Conservation (phyloP, 2,797 vertebrate genomes). For the Coluber constrictor region DNA sequence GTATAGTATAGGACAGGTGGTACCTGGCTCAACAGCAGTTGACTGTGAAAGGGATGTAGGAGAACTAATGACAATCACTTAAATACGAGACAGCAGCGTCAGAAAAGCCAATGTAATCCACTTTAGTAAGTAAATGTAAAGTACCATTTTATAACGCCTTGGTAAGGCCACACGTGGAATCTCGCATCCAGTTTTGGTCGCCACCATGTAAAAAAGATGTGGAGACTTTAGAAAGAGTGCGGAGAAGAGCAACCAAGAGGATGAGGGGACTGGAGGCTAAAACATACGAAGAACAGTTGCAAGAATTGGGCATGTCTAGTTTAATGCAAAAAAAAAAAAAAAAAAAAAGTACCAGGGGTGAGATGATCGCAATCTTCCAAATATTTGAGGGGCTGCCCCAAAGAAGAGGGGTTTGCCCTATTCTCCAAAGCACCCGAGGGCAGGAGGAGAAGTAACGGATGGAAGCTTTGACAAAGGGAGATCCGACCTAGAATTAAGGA, state of each 20-base stretch:
- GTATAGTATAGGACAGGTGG: neutral
- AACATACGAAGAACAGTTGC: neutral
- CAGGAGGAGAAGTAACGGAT: neutral
- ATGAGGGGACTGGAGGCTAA: neutral
- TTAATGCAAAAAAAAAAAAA: neutral
- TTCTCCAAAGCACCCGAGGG: neutral
- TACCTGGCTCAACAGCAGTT: neutral
- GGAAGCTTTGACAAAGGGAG: neutral
- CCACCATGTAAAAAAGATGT: neutral
- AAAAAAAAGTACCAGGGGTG: rapidly evolving
- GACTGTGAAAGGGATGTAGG: neutral
- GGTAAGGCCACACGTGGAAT: neutral
- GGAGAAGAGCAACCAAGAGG: neutral
- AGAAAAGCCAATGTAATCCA: neutral
- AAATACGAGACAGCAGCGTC: neutral
- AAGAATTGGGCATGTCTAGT: neutral
- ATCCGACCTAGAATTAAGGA: neutral
- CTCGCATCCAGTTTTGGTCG: neutral
- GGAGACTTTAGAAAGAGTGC: neutral
- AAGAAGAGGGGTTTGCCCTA: neutral
- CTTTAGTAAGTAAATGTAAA: too few relatives aligned
- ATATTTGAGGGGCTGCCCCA: neutral
- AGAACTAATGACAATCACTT: neutral
- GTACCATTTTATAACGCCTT: neutral
- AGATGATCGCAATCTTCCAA: too few relatives aligned